Evolutionary conservation across 2,888 invertebrate species (phyloP).

Genomic region (Beris morrisii): DNA sequence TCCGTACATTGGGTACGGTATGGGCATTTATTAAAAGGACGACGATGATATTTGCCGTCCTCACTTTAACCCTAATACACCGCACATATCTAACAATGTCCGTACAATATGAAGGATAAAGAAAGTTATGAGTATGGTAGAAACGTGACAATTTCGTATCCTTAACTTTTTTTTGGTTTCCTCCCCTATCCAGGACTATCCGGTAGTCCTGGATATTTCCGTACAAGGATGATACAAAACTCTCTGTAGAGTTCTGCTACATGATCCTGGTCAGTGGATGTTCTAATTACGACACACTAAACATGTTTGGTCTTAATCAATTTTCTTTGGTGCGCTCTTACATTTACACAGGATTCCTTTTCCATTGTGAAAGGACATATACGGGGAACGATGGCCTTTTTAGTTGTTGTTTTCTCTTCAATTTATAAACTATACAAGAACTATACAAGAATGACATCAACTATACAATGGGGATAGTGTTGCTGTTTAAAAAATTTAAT

Average conservation of each 20-base stretch:
- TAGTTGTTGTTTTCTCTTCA: no score
- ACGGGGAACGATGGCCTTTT: no score
- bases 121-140: conserved; percentile 28
- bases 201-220: background rate
- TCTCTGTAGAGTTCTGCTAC: background rate
- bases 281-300: background rate
- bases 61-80: conserved; percentile 24
- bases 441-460: no score
- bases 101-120: conserved; percentile 3
- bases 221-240: background rate
- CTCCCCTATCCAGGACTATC: background rate
- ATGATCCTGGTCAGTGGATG: background rate
- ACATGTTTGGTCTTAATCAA: no score
- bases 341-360: no score
- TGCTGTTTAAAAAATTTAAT: no score
- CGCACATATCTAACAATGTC: background rate
- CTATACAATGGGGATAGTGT: no score
- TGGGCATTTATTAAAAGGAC: conserved; percentile 29
- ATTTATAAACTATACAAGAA: no score
- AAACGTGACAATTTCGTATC: conserved; percentile 26
- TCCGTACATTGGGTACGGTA: conserved; percentile 2
- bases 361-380: no score
- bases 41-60: conserved; percentile 18
- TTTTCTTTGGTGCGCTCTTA: no score
- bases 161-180: background rate